A percentile compares a stretch with the other conserved stretches of the same genome.
Conservation (phyloP, 2,888 invertebrate species). For the Brachypalpus laphriformis region DNA sequence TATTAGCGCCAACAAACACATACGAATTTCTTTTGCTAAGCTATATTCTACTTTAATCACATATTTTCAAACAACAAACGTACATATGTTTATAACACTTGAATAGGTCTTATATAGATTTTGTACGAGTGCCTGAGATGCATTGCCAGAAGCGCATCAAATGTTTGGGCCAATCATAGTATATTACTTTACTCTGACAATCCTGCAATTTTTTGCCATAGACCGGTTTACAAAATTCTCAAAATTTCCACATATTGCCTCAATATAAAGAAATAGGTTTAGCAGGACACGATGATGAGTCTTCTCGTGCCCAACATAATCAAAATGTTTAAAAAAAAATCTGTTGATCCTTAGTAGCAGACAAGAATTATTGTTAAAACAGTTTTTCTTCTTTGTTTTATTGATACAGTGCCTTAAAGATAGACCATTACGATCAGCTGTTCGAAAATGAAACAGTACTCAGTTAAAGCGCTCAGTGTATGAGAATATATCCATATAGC, state of each 20-base stretch:
- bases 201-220: slow-evolving; percentile 83
- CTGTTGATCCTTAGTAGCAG: slow-evolving; percentile 4
- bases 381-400: slow-evolving; percentile 31
- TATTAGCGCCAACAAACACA: background rate
- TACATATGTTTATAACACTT: slow-evolving; percentile 35
- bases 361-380: slow-evolving; percentile 26
- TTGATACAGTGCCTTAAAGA: slow-evolving; percentile 50
- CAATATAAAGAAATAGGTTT: slow-evolving; percentile 53
- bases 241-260: slow-evolving; percentile 80
- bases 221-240: slow-evolving; percentile 83
- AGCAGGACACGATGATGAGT: slow-evolving; percentile 16
- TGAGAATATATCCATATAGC: slow-evolving; percentile 62
- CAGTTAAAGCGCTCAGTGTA: background rate
- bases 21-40: slow-evolving; percentile 43
- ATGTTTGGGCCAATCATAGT: slow-evolving; percentile 31
- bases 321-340: slow-evolving; percentile 34
- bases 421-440: slow-evolving; percentile 53
- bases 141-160: slow-evolving; percentile 20
- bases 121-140: slow-evolving; percentile 52
- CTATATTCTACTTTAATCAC: slow-evolving; percentile 45
- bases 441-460: background rate
- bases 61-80: slow-evolving; percentile 49
- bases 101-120: slow-evolving; percentile 74
- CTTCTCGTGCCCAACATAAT: slow-evolving; percentile 46
- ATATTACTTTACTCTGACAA: slow-evolving; percentile 74